Evolutionary conservation across 2,113 vertebrate species (phyloP).

Genomic region (Platycercus adscitus): DNA sequence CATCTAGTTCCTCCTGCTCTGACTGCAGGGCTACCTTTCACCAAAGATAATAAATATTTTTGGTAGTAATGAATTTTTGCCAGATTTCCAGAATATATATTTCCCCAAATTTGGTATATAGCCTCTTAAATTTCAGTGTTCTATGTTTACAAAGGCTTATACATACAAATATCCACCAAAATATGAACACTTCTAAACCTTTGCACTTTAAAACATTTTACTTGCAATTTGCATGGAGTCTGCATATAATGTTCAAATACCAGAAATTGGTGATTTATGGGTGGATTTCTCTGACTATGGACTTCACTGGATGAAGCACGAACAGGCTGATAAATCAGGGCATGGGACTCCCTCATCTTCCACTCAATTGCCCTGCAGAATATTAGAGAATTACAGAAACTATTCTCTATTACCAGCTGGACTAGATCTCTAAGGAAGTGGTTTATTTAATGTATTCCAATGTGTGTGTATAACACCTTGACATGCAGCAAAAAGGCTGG

Average conservation of each 20-base stretch:
- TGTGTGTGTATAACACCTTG: fast-evolving
- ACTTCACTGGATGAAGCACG: neutral
- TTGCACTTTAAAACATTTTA: neutral
- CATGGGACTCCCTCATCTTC: neutral
- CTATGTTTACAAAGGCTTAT: neutral
- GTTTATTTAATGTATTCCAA: neutral
- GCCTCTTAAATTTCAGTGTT: neutral
- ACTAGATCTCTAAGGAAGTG: neutral
- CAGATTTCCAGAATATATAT: neutral
- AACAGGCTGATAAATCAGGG: neutral
- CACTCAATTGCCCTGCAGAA: neutral
- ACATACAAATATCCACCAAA: neutral
- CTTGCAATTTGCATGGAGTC: neutral
- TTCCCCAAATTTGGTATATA: neutral
- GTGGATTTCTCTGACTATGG: neutral
- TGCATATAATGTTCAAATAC: fast-evolving
- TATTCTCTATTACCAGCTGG: neutral
- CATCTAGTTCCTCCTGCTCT: neutral
- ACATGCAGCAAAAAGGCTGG: fast-evolving
- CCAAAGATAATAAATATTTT: neutral
- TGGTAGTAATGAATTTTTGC: neutral
- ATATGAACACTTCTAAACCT: neutral
- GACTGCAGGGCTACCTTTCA: neutral
- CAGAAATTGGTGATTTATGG: neutral
- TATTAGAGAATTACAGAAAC: neutral